Percentiles rank a stretch among this genome's conserved stretches.
phyloP scores from a whole-genome alignment of 2,113 vertebrate genomes.

The Leuciscus idus region DNA sequence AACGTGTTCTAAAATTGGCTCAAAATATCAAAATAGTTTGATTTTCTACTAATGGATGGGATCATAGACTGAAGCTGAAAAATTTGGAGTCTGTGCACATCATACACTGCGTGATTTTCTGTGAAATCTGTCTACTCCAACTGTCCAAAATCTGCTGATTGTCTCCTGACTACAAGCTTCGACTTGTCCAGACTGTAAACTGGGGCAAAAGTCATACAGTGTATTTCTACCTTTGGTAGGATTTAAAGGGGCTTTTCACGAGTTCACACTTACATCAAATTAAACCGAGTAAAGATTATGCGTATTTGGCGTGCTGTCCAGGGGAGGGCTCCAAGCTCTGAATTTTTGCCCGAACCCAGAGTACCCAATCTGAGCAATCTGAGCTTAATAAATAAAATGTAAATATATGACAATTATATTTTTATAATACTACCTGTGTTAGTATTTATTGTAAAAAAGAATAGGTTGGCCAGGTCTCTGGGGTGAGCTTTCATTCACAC shows the following conservation, averaged over 20 bases:
- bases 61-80: not conserved
- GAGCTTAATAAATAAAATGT: not conserved
- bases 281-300: too few relatives aligned
- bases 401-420: too few relatives aligned
- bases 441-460: not conserved
- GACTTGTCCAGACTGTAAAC: not conserved
- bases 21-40: not conserved
- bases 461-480: not conserved
- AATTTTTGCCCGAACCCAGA: too few relatives aligned
- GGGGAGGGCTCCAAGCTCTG: too few relatives aligned
- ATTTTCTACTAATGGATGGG: not conserved
- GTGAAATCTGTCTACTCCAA: not conserved
- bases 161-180: not conserved
- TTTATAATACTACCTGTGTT: not conserved
- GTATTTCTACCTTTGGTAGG: not conserved
- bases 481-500: not conserved
- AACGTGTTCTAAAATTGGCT: not conserved
- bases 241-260: not conserved
- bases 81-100: not conserved
- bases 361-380: not conserved
- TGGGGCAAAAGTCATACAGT: not conserved
- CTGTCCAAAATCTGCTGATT: not conserved
- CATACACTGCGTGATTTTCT: not conserved
- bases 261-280: too few relatives aligned
- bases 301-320: too few relatives aligned